A percentile compares a stretch with the other conserved stretches of the same genome.
These are phyloP conservation scores for Leptinotarsa haldemani DNA, from an alignment of 2,888 invertebrate species.

Conservation along the genomic window DNA sequence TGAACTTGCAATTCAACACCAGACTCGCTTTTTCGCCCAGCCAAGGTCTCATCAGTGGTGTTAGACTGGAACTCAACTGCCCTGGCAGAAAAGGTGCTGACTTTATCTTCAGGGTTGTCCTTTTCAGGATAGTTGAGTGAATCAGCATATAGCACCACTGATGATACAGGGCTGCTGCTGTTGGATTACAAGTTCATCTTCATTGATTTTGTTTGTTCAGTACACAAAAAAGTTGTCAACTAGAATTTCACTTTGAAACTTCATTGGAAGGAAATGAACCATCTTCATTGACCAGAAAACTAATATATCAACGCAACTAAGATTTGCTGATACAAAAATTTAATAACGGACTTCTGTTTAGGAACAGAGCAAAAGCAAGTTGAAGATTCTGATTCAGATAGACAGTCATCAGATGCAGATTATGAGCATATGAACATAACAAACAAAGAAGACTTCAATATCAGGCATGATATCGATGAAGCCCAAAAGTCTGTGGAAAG, in stretches of 20 bases:
- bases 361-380: conserved; percentile 28
- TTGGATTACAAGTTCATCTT: too few relatives aligned
- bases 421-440: conserved; percentile 71
- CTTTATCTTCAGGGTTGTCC: too few relatives aligned
- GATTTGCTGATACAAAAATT: not conserved
- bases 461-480: conserved; percentile 63
- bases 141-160: too few relatives aligned
- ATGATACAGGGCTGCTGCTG: too few relatives aligned
- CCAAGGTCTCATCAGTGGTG: too few relatives aligned
- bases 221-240: too few relatives aligned
- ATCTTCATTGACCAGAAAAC: conserved; percentile 25
- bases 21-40: too few relatives aligned
- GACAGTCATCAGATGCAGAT: conserved; percentile 52
- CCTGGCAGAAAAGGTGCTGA: too few relatives aligned
- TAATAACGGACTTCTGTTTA: conserved; percentile 8
- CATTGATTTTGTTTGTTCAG: too few relatives aligned
- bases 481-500: conserved; percentile 59
- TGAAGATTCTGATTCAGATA: conserved; percentile 53
- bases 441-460: conserved; percentile 68
- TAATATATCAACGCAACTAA: not conserved
- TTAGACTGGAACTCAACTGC: too few relatives aligned
- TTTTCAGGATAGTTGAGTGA: too few relatives aligned
- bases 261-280: not conserved
- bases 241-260: not conserved
- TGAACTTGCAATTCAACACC: too few relatives aligned